A percentile compares a stretch with the other conserved stretches of the same genome.
Evolutionary conservation across 2,113 vertebrate genomes (phyloP).

Genomic region (Nyctibius bracteatus): DNA sequence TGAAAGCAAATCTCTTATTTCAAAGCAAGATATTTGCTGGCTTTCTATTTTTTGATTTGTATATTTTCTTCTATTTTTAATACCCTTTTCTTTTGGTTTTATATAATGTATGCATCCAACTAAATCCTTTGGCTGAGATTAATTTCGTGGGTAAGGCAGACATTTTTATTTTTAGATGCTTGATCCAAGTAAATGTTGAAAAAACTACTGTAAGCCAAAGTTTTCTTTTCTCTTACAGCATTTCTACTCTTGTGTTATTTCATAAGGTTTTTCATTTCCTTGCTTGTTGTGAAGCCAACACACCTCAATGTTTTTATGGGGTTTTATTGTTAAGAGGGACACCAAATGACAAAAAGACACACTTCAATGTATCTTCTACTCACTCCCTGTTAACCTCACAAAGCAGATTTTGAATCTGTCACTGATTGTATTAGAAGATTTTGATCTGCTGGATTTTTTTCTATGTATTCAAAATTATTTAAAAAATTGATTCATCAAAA

Average conservation of each 20-base stretch:
- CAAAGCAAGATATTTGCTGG: neutral
- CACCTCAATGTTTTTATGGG: neutral
- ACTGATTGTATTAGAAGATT: accelerated
- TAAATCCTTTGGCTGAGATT: neutral
- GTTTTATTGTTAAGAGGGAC: neutral
- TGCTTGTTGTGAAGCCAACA: constrained; percentile 2
- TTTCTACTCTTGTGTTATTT: neutral
- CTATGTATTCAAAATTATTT: accelerated
- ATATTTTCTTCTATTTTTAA: constrained; percentile 39
- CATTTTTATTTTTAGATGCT: constrained; percentile 26
- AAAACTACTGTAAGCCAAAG: neutral
- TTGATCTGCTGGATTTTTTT: neutral
- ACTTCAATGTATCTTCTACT: neutral
- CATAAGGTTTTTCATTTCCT: neutral
- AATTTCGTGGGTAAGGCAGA: constrained; percentile 31
- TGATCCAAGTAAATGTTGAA: neutral
- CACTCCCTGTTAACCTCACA: neutral
- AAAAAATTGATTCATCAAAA: neutral
- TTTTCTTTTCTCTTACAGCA: neutral
- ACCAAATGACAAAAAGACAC: neutral
- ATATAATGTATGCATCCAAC: neutral
- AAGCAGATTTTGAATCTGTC: neutral
- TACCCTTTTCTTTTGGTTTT: neutral
- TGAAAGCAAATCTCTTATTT: constrained; percentile 23
- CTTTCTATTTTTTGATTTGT: neutral